Evolutionary conservation across 2,113 vertebrate genomes (phyloP).

Genomic region (Engystomops pustulosus): DNA sequence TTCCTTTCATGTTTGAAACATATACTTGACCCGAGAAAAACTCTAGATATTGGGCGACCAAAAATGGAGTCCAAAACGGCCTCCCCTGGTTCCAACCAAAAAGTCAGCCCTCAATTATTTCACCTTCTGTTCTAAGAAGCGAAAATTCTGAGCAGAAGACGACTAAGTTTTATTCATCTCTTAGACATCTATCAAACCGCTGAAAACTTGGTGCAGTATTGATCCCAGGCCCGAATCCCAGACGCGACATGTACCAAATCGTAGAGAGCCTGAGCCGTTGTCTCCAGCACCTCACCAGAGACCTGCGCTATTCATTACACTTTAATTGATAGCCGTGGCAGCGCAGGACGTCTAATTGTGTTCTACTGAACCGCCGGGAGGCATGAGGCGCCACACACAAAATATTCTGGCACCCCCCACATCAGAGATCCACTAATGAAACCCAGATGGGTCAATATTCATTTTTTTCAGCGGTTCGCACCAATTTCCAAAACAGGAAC

Average conservation of each 20-base stretch:
- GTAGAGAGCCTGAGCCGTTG: not conserved
- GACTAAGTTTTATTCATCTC: not conserved
- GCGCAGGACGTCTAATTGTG: not conserved
- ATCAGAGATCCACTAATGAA: no score
- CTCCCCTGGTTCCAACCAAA: not conserved
- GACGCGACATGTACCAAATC: not conserved
- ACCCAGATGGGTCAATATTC: no score
- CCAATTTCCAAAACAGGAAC: no score
- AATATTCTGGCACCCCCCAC: not conserved
- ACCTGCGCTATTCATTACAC: not conserved
- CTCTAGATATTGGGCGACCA: no score
- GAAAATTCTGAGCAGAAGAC: not conserved
- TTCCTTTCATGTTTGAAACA: no score
- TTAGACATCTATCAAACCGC: not conserved
- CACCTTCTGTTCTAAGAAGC: not conserved
- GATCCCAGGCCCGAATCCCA: not conserved
- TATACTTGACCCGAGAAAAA: no score
- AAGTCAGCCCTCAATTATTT: not conserved
- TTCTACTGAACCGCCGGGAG: not conserved
- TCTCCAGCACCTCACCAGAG: not conserved
- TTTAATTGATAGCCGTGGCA: not conserved
- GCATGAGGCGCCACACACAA: not conserved
- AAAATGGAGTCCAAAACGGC: not conserved
- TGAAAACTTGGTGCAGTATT: not conserved
- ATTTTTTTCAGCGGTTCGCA: no score